These are phyloP conservation scores for Stenopsyche tienmushanensis DNA, from an alignment of 1,140 invertebrate genomes.

Conservation along the genomic window DNA sequence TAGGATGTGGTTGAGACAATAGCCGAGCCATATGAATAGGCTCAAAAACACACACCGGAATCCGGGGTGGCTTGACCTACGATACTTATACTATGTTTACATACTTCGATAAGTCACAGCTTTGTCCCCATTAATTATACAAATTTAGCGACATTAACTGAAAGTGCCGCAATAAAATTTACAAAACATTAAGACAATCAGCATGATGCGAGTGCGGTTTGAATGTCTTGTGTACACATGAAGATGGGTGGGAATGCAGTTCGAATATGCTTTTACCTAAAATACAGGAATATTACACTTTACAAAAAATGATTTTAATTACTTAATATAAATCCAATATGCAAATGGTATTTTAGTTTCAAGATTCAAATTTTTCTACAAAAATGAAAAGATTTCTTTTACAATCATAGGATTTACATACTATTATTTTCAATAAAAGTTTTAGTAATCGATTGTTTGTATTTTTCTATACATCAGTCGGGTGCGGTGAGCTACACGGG, in stretches of 20 bases:
- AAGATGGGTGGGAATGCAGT: constrained; percentile 25
- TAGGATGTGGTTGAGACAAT: neutral
- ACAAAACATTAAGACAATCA: constrained; percentile 16
- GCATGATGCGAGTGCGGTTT: constrained; percentile 15
- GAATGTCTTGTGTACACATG: constrained; percentile 36
- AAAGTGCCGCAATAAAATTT: constrained; percentile 52
- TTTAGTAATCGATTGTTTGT: constrained; percentile 35
- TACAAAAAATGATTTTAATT: constrained; percentile 39
- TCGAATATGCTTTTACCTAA: constrained; percentile 31
- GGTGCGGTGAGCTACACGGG: constrained; percentile 31
- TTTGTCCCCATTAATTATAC: constrained; percentile 22
- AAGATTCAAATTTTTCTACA: constrained; percentile 42
- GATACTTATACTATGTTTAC: constrained; percentile 7
- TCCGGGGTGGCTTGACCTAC: neutral
- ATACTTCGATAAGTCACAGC: constrained; percentile 12
- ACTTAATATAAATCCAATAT: constrained; percentile 38
- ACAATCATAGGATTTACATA: constrained; percentile 39
- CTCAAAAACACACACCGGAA: constrained; percentile 2
- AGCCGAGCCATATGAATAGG: neutral
- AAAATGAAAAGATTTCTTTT: constrained; percentile 41
- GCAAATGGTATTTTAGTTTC: constrained; percentile 40
- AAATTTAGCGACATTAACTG: constrained; percentile 16
- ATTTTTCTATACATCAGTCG: constrained; percentile 42
- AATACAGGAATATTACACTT: constrained; percentile 43
- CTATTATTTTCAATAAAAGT: constrained; percentile 40